Evolutionary conservation across 1,140 invertebrate species (phyloP), one percentile per base, ranked within the genome.

Genomic region (Pygmarrhopalites habei): DNA sequence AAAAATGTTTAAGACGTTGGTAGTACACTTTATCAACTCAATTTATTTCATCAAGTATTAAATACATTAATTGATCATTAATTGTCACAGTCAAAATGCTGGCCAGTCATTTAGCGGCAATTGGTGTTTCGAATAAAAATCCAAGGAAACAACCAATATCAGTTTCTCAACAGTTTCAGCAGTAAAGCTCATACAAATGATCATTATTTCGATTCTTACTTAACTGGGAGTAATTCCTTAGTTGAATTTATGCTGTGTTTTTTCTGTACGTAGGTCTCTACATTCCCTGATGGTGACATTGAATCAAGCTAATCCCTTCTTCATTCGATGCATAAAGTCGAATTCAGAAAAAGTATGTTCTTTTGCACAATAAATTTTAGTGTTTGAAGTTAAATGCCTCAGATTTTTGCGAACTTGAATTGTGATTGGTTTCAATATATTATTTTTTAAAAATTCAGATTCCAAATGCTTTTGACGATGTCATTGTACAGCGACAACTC

Each of bases 271-370:
- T n/a, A n/a, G n/a, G n/a, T 93, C 90, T 21, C 78, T 98, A 26
- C 87, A 90, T 60, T 86, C 87, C 35, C 78, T 97, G 15, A 95
- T 97, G 92, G 88, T 92, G 70, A 94, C 92, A 0, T 75, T 98
- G 12, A 93, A 93, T 74, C 88, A 94, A 74, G 92, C 93, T 0
- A 95, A 95, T 78, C 94, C 94, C 1, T 97, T 94, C 78, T 98
- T 98, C 75, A 95, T 98, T 65, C 82, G 94, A 49, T 97, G 94
- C 76, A 96, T 98, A 71, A 98, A 98, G 75, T 94, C 91, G 29
- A 97, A 97, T 76, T 83, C 85, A 55, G 86, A 92, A 52, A 96
- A 95, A 67, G 67, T 44, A 1, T 32, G n/a, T 52, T 52, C 10
- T 26, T 52, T 35, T 39, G 21, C 39, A n/a, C 10, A 12, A 41